Evolutionary conservation across 2,888 invertebrate species (phyloP).

Genomic region (Ophion obscuratus): DNA sequence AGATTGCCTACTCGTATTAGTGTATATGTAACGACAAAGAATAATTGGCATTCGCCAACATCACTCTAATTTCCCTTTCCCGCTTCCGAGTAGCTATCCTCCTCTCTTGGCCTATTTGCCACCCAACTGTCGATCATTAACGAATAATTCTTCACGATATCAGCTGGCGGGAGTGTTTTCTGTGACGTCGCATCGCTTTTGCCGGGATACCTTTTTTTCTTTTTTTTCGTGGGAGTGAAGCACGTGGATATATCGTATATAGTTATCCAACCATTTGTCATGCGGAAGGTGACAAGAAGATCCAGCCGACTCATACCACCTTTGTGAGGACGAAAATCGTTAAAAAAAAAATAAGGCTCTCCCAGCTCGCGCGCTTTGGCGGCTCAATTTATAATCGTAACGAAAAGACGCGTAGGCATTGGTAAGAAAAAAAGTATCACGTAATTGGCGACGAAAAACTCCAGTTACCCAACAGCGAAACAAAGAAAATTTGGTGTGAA

Average conservation of each 20-base stretch:
- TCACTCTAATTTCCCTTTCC: constrained; percentile 67
- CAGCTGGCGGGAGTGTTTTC: constrained; percentile 54
- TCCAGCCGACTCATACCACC: constrained; percentile 75
- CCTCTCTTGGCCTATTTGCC: constrained; percentile 47
- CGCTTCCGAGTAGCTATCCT: constrained; percentile 3
- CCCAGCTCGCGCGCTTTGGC: too few relatives aligned
- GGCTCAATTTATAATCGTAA: too few relatives aligned
- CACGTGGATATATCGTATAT: constrained; percentile 62
- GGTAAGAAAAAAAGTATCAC: neutral
- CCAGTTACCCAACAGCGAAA: neutral
- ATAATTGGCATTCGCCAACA: constrained; percentile 62
- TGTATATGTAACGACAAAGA: constrained; percentile 21
- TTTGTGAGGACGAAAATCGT: constrained; percentile 10
- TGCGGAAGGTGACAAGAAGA: constrained; percentile 79
- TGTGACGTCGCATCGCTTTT: constrained; percentile 34
- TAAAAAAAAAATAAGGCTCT: neutral
- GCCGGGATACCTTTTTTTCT: constrained; percentile 22
- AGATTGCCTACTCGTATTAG: neutral
- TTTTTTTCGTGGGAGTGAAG: constrained; percentile 65
- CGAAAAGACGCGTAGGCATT: too few relatives aligned
- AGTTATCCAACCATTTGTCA: constrained; percentile 81
- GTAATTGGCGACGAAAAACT: neutral
- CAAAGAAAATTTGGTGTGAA: constrained; percentile 1
- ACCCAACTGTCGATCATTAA: constrained; percentile 77
- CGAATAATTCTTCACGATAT: constrained; percentile 77